These are phyloP conservation scores for Ptychadena robeensis DNA, from an alignment of 2,797 vertebrate species.

Conservation along the genomic window DNA sequence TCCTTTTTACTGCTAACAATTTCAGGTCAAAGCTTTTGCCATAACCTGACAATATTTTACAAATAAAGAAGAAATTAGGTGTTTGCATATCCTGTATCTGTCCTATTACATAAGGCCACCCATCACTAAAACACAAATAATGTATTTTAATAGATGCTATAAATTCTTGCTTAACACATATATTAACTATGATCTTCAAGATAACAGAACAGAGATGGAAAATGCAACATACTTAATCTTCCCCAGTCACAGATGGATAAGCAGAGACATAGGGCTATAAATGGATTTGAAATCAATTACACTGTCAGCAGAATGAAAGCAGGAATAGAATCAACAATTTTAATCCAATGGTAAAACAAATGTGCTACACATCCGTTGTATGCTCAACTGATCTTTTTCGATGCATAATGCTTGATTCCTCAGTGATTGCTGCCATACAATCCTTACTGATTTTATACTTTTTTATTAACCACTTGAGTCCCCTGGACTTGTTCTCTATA, in stretches of 20 bases:
- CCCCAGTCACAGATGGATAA: slow-evolving; percentile 32
- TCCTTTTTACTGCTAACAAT: not conserved
- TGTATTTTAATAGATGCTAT: not conserved
- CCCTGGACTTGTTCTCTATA: too few relatives aligned
- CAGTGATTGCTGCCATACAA: too few relatives aligned
- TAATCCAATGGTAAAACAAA: slow-evolving; percentile 13
- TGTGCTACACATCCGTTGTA: not conserved
- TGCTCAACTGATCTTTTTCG: not conserved
- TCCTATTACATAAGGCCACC: not conserved
- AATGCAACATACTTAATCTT: slow-evolving; percentile 15
- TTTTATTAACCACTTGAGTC: too few relatives aligned
- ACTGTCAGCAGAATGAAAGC: slow-evolving; percentile 18
- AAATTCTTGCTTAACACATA: not conserved
- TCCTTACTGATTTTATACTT: too few relatives aligned
- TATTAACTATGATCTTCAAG: not conserved
- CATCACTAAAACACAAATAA: not conserved
- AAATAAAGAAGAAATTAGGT: not conserved
- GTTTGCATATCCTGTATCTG: not conserved
- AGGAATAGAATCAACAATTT: slow-evolving; percentile 25
- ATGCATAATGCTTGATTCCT: not conserved
- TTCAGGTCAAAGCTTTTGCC: not conserved
- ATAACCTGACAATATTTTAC: not conserved
- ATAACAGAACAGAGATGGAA: not conserved
- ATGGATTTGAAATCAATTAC: slow-evolving; percentile 42
- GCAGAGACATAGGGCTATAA: slow-evolving; percentile 27